phyloP scores from a whole-genome alignment of 1,140 invertebrate genomes.

The Drosophila sucinea region DNA sequence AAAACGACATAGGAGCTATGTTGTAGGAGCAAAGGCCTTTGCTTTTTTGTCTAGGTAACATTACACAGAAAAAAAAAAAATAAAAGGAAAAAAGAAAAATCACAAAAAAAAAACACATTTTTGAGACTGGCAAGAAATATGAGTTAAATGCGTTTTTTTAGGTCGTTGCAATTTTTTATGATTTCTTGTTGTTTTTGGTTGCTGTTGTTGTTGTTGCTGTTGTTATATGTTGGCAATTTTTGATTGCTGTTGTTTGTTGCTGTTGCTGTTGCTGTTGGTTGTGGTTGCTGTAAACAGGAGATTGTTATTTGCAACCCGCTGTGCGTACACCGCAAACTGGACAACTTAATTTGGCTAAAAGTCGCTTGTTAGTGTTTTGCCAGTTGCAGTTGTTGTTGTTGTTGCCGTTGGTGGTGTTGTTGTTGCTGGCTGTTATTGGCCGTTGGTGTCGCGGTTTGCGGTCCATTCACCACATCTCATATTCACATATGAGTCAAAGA shows the following conservation, averaged over 20 bases:
- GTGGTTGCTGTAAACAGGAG: conserved; percentile 75
- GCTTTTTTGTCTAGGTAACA: conserved; percentile 12
- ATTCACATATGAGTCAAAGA: conserved; percentile 54
- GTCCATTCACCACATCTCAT: conserved; percentile 51
- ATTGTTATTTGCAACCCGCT: conserved; percentile 80
- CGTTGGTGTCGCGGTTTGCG: conserved; percentile 53
- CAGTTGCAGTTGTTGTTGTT: conserved; percentile 21
- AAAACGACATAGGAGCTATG: conserved; percentile 64
- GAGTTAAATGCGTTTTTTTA: conserved; percentile 77
- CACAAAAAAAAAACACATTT: conserved; percentile 27
- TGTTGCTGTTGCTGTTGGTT: conserved; percentile 25
- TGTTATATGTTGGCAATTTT: conserved; percentile 24
- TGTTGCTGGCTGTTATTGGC: conserved; percentile 33
- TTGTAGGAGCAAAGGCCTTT: conserved; percentile 32
- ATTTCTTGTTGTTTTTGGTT: conserved; percentile 26
- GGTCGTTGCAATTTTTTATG: conserved; percentile 66
- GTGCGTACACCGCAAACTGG: conserved; percentile 79
- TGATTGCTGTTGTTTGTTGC: conserved; percentile 45
- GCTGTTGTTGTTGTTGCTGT: conserved; percentile 19
- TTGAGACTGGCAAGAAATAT: conserved; percentile 73
- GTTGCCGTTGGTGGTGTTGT: conserved; percentile 18
- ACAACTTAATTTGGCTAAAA: conserved; percentile 79
- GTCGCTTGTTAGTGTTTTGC: conserved; percentile 76
- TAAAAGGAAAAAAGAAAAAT: conserved; percentile 1
- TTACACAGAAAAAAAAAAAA: background rate